Evolutionary conservation across 2,888 invertebrate species (phyloP).

Genomic region (Formica aserva): DNA sequence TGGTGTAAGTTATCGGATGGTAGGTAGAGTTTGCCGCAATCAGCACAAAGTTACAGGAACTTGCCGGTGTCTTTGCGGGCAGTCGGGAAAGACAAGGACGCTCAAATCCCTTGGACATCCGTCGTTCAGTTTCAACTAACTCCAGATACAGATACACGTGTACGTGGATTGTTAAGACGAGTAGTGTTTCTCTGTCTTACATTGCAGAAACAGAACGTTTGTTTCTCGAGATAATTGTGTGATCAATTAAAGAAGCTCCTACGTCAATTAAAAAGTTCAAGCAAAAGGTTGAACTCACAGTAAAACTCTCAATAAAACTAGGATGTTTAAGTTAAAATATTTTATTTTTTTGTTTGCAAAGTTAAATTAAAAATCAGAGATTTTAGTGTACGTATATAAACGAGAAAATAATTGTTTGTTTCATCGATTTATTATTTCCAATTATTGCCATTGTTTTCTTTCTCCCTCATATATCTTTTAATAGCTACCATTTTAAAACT

Average conservation of each 20-base stretch:
- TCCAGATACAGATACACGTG: constrained; percentile 13
- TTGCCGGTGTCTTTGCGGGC: constrained; percentile 40
- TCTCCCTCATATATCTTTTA: not conserved
- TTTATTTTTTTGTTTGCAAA: not conserved
- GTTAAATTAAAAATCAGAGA: constrained; percentile 4
- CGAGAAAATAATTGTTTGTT: not conserved
- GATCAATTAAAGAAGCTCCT: constrained; percentile 9
- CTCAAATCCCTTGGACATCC: constrained; percentile 25
- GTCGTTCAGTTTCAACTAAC: constrained; percentile 46
- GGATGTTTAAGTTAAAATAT: constrained; percentile 4
- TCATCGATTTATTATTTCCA: constrained; percentile 3
- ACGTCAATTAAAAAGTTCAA: constrained; percentile 20
- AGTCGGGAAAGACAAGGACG: constrained; percentile 55
- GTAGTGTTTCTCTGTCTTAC: not conserved
- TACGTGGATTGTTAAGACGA: constrained; percentile 21
- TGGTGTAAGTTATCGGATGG: constrained; percentile 72
- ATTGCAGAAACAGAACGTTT: not conserved
- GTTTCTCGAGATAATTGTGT: constrained; percentile 30
- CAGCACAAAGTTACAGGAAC: constrained; percentile 78
- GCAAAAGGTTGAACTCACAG: not conserved
- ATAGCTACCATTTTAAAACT: not conserved
- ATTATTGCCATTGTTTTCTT: not conserved
- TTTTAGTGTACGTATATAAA: not conserved
- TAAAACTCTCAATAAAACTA: constrained; percentile 5
- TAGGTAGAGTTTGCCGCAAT: constrained; percentile 78